Percentiles rank a stretch among this genome's conserved stretches.
phyloP scores from a whole-genome alignment of 2,888 invertebrate genomes.

The Lordiphosa fenestrarum region DNA sequence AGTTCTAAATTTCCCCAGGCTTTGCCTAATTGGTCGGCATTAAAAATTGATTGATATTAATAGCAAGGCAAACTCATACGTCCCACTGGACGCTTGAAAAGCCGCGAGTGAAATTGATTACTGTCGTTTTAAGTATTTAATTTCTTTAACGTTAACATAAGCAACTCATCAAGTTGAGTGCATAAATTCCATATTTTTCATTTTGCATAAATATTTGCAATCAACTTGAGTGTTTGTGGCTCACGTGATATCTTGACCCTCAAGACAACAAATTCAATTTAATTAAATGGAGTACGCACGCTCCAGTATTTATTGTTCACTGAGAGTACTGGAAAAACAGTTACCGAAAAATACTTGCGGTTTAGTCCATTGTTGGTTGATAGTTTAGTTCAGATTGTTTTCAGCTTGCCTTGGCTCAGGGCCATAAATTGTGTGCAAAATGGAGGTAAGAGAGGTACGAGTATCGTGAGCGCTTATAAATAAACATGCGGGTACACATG shows the following conservation, averaged over 20 bases:
- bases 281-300: conserved; percentile 53
- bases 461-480: conserved; percentile 33
- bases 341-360: conserved; percentile 14
- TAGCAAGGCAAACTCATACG: conserved; percentile 37
- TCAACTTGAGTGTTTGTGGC: conserved; percentile 58
- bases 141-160: conserved; percentile 61
- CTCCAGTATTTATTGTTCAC: neutral
- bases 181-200: conserved; percentile 55
- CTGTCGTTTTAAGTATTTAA: conserved; percentile 56
- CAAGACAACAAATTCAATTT: conserved; percentile 49
- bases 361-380: conserved; percentile 36
- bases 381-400: conserved; percentile 39
- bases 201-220: conserved; percentile 57
- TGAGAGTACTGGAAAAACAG: conserved; percentile 15
- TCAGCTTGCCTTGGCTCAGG: conserved; percentile 8
- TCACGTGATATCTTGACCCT: conserved; percentile 23
- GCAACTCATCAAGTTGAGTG: conserved; percentile 70
- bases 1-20: conserved; percentile 21
- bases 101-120: conserved; percentile 53
- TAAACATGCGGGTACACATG: conserved; percentile 45
- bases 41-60: conserved; percentile 60
- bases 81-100: conserved; percentile 8
- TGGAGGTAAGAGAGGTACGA: neutral
- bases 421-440: conserved; percentile 1
- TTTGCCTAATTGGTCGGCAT: conserved; percentile 52